Percentiles rank a stretch among this genome's conserved stretches.
phyloP scores from a whole-genome alignment of 1,140 invertebrate genomes.

The Hypsibius dujardini region DNA sequence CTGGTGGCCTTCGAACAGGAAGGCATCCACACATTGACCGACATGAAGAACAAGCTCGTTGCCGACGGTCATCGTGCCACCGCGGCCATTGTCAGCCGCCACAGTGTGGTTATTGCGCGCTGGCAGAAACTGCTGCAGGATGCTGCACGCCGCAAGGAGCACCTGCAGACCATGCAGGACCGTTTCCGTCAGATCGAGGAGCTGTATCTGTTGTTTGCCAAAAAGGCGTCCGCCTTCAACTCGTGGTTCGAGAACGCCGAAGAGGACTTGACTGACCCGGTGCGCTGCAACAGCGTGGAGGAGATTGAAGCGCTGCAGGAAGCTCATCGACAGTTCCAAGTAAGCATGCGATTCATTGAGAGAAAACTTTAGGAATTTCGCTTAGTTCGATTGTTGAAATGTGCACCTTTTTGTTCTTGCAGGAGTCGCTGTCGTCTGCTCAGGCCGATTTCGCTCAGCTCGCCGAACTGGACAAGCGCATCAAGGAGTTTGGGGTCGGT shows the following conservation, averaged over 20 bases:
- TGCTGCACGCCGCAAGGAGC: slow-evolving; percentile 72
- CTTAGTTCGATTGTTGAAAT: background rate
- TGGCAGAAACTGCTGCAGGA: slow-evolving; percentile 85
- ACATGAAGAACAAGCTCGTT: slow-evolving; percentile 81
- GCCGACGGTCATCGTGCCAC: slow-evolving; percentile 77
- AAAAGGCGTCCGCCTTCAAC: slow-evolving; percentile 97
- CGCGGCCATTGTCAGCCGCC: slow-evolving; percentile 67
- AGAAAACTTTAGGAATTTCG: background rate
- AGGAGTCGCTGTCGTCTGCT: slow-evolving; percentile 65
- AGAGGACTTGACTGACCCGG: slow-evolving; percentile 95
- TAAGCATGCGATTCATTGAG: background rate
- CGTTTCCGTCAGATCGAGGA: slow-evolving; percentile 98
- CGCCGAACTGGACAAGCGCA: slow-evolving; percentile 83
- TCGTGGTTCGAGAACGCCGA: slow-evolving; percentile 99
- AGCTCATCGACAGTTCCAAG: slow-evolving; percentile 89
- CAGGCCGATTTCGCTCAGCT: slow-evolving; percentile 92
- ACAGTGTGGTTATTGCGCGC: slow-evolving; percentile 73
- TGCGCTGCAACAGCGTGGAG: slow-evolving; percentile 58
- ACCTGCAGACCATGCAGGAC: slow-evolving; percentile 77
- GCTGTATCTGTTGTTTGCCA: slow-evolving; percentile 93
- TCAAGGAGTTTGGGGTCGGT: slow-evolving; percentile 95
- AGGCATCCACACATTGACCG: slow-evolving; percentile 93
- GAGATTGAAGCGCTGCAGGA: slow-evolving; percentile 66
- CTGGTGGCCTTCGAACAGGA: slow-evolving; percentile 93
- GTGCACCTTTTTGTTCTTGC: slow-evolving; percentile 32